phyloP scores from a whole-genome alignment of 53 echinoderm and acorn worm genomes.

The Zoroaster sp. region DNA sequence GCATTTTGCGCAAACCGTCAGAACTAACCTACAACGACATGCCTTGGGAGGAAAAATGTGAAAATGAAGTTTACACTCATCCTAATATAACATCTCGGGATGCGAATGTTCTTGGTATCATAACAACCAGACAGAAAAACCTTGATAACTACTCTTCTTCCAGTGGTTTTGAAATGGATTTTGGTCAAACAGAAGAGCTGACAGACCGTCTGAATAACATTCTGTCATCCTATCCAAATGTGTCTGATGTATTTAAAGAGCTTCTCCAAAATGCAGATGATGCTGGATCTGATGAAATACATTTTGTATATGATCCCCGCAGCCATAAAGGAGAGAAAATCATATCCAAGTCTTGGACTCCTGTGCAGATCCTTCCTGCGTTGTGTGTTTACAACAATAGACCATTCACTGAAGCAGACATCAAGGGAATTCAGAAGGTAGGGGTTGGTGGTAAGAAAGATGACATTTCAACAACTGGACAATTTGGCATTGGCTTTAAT shows the following conservation, averaged over 20 bases:
- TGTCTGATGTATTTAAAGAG: conserved; percentile 86
- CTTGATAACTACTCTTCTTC: conserved; percentile 1
- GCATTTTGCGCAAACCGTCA: not conserved
- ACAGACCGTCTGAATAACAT: conserved; percentile 79
- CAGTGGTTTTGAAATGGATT: conserved; percentile 53
- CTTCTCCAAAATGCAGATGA: conserved; percentile 97
- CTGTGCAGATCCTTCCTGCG: conserved; percentile 43
- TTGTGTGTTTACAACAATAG: conserved; percentile 82
- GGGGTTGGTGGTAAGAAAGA: conserved; percentile 84
- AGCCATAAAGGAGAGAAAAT: conserved; percentile 55
- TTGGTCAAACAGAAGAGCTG: conserved; percentile 87
- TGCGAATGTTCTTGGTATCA: conserved; percentile 59
- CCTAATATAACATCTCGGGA: not conserved
- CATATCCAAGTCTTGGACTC: conserved; percentile 52
- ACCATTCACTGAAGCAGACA: conserved; percentile 85
- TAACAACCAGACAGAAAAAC: conserved; percentile 40
- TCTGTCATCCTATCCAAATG: conserved; percentile 75
- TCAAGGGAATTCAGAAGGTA: conserved; percentile 82
- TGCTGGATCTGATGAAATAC: conserved; percentile 83
- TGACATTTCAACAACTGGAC: conserved; percentile 54
- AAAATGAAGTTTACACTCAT: conserved; percentile 12
- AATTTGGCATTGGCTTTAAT: conserved; percentile 82
- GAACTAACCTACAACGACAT: conserved; percentile 45
- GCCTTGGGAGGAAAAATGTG: not conserved
- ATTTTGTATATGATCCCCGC: conserved; percentile 84